Evolutionary conservation across 2,888 invertebrate species (phyloP).

Genomic region (Beris chalybata): DNA sequence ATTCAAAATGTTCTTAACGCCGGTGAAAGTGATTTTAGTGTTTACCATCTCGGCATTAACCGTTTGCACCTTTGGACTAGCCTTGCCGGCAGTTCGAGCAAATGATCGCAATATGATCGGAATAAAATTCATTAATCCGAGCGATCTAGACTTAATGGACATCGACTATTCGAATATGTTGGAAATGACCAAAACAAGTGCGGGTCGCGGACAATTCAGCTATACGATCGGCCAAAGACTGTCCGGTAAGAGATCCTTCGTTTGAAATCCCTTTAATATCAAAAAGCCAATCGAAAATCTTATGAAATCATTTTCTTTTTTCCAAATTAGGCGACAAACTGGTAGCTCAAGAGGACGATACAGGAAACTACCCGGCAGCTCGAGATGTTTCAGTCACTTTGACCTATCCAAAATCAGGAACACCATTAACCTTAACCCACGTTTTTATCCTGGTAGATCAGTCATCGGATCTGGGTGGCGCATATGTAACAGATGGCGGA

Average conservation of each 20-base stretch:
- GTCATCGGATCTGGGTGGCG: slow-evolving; percentile 32
- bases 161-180: not conserved
- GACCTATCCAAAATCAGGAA: slow-evolving; percentile 23
- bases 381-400: slow-evolving; percentile 30
- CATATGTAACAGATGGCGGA: slow-evolving; percentile 31
- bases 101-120: too few species aligned
- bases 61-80: too few species aligned
- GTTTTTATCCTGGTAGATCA: slow-evolving; percentile 34
- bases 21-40: too few species aligned
- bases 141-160: not conserved
- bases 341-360: slow-evolving; percentile 19
- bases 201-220: slow-evolving; percentile 19
- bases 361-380: slow-evolving; percentile 27
- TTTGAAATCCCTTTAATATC: too few species aligned
- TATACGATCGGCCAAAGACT: slow-evolving; percentile 18
- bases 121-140: not conserved
- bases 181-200: slow-evolving; percentile 20
- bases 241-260: slow-evolving; percentile 5
- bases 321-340: slow-evolving; percentile 16
- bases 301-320: too few species aligned
- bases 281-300: too few species aligned
- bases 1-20: too few species aligned
- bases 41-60: too few species aligned
- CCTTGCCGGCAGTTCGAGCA: too few species aligned
- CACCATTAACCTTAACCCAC: slow-evolving; percentile 20